These are phyloP conservation scores for Steinernema feltiae DNA, from an alignment of 1,140 invertebrate species.

Conservation along the genomic window DNA sequence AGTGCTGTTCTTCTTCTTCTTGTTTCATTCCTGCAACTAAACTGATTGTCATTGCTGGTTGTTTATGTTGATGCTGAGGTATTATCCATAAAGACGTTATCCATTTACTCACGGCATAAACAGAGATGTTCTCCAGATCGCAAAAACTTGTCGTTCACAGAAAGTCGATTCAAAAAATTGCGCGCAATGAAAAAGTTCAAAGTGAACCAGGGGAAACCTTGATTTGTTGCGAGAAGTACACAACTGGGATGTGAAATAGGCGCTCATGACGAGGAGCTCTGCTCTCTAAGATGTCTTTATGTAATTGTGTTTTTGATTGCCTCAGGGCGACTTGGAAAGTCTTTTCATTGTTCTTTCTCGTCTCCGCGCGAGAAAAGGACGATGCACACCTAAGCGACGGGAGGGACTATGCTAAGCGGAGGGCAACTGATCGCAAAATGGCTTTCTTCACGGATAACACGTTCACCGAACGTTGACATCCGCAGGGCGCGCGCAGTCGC, in stretches of 20 bases:
- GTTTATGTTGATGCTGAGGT: too few relatives aligned
- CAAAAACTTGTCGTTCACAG: too few relatives aligned
- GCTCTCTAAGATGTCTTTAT: background rate
- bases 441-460: background rate
- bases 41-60: too few relatives aligned
- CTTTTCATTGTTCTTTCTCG: background rate
- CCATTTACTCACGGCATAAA: too few relatives aligned
- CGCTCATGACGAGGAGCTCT: background rate
- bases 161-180: too few relatives aligned
- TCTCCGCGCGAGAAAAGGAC: background rate
- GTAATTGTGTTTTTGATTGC: slow-evolving; percentile 4
- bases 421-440: background rate
- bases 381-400: background rate
- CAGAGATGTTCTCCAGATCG: too few relatives aligned
- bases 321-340: background rate
- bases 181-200: too few relatives aligned
- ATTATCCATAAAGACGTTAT: too few relatives aligned
- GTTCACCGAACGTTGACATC: slow-evolving; percentile 10
- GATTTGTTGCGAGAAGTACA: background rate
- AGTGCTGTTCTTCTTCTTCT: background rate
- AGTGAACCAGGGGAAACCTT: too few relatives aligned
- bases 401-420: background rate
- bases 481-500: background rate
- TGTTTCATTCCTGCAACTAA: too few relatives aligned
- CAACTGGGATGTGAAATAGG: background rate